These are phyloP conservation scores for Calameuta pallipes DNA, from an alignment of 2,888 invertebrate genomes.

Conservation along the genomic window DNA sequence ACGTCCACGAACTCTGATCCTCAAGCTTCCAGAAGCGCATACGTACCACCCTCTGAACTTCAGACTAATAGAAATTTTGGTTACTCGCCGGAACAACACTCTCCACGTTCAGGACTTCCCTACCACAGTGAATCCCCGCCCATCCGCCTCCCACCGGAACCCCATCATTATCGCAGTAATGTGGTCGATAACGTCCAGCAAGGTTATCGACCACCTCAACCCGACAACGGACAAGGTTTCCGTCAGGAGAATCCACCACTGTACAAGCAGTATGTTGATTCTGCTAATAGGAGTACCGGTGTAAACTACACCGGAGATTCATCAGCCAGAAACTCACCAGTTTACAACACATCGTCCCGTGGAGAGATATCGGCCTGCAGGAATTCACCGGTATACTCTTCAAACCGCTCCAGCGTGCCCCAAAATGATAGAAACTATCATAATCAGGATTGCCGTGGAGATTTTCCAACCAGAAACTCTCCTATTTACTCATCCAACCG, in stretches of 20 bases:
- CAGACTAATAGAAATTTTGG: constrained; percentile 46
- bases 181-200: constrained; percentile 41
- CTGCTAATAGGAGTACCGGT: constrained; percentile 37
- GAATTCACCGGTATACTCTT: constrained; percentile 47
- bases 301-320: constrained; percentile 44
- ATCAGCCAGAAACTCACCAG: constrained; percentile 53
- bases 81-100: constrained; percentile 49
- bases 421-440: constrained; percentile 41
- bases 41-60: constrained; percentile 62
- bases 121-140: constrained; percentile 56
- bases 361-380: constrained; percentile 39
- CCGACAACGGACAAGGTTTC: constrained; percentile 47
- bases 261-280: constrained; percentile 53
- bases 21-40: constrained; percentile 54
- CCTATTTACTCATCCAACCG: constrained; percentile 52
- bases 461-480: constrained; percentile 49
- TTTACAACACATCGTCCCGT: constrained; percentile 36
- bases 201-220: constrained; percentile 44
- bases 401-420: constrained; percentile 34
- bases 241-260: constrained; percentile 47
- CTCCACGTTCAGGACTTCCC: constrained; percentile 49
- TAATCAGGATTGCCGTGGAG: constrained; percentile 43
- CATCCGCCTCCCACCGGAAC: constrained; percentile 49
- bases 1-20: constrained; percentile 47
- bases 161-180: constrained; percentile 53